Percentiles rank a stretch among this genome's conserved stretches.
Evolutionary conservation across 2,888 invertebrate genomes (phyloP).

Genomic region (Apotomis betuletana): DNA sequence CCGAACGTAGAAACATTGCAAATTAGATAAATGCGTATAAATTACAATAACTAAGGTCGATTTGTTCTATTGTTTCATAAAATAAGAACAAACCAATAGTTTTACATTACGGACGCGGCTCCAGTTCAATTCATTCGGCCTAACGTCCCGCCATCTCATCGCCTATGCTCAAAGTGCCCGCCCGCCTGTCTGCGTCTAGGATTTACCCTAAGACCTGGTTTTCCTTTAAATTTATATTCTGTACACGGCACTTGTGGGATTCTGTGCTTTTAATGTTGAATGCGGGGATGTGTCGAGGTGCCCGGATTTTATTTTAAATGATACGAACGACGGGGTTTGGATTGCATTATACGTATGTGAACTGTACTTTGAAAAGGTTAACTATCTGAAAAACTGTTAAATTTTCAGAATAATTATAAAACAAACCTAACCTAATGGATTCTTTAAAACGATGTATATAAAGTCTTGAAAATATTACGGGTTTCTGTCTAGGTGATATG

Average conservation of each 20-base stretch:
- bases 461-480: no score
- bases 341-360: constrained; percentile 2
- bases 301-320: constrained; percentile 46
- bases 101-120: background rate
- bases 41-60: no score
- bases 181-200: constrained; percentile 39
- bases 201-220: constrained; percentile 42
- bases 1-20: no score
- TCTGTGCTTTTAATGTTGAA: constrained; percentile 44
- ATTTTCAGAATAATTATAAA: no score
- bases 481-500: no score
- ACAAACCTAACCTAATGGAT: no score
- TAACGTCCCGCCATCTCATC: constrained; percentile 44
- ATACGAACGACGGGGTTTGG: background rate
- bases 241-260: constrained; percentile 41
- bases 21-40: no score
- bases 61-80: no score
- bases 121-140: constrained; percentile 1
- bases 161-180: constrained; percentile 52
- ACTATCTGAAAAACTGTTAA: no score
- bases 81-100: no score
- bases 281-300: constrained; percentile 45
- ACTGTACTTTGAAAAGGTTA: background rate
- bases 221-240: constrained; percentile 41
- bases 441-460: no score